A percentile compares a stretch with the other conserved stretches of the same genome.
Evolutionary conservation across 2,113 vertebrate species (phyloP).

Genomic region (Zosterops hypoxanthus): DNA sequence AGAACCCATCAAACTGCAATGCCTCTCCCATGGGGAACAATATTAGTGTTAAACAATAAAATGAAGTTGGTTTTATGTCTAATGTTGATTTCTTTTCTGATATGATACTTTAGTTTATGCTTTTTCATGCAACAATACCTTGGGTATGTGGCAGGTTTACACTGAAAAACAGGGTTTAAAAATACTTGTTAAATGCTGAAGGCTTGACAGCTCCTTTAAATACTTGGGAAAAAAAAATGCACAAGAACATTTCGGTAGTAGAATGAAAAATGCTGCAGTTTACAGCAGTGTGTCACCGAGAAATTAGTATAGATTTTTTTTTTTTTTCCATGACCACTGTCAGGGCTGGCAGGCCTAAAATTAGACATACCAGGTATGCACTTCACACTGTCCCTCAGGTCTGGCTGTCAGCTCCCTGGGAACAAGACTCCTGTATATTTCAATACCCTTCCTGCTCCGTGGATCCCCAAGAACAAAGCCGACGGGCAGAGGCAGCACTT

Average conservation of each 20-base stretch:
- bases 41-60: slow-evolving; percentile 24
- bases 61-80: slow-evolving; percentile 7
- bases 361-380: slow-evolving; percentile 68
- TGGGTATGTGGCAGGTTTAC: slow-evolving; percentile 12
- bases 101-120: background rate
- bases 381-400: slow-evolving; percentile 57
- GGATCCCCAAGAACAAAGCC: slow-evolving; percentile 33
- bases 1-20: background rate
- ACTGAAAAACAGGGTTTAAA: slow-evolving; percentile 38
- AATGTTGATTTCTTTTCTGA: slow-evolving; percentile 43
- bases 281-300: slow-evolving; percentile 32
- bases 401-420: slow-evolving; percentile 66
- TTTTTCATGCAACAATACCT: slow-evolving; percentile 40
- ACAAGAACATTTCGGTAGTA: slow-evolving; percentile 21
- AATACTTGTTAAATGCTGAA: slow-evolving; percentile 51
- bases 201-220: slow-evolving; percentile 60
- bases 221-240: background rate
- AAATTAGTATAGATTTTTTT: slow-evolving; percentile 72
- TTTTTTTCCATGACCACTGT: slow-evolving; percentile 57
- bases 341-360: slow-evolving; percentile 70
- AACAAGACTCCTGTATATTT: slow-evolving; percentile 61
- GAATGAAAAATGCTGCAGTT: slow-evolving; percentile 57
- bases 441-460: slow-evolving; percentile 19
- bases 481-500: slow-evolving; percentile 43
- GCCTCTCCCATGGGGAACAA: slow-evolving; percentile 2